Evolutionary conservation across 2,888 invertebrate species (phyloP), one percentile per base, ranked within the genome.

Genomic region (Scrobipalpa costella): DNA sequence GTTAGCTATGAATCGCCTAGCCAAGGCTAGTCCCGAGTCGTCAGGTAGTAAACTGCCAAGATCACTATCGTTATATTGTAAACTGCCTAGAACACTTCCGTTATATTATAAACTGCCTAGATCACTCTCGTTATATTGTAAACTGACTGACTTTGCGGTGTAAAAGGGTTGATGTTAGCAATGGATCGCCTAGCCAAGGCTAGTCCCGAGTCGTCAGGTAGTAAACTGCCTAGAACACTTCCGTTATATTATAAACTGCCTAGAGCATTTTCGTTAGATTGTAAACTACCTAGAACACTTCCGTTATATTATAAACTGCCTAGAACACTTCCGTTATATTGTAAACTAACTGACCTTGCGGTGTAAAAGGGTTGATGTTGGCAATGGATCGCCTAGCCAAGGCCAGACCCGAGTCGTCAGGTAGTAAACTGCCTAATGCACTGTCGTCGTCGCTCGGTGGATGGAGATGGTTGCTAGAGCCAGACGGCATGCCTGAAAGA

Each of bases 331-430:
- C n/a, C n/a, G n/a, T n/a, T n/a, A n/a, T n/a, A n/a, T n/a, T n/a
- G n/a, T n/a, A 5, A 27, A 13, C 2, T 15, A 1, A 67, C 78
- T 78, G 63, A 94, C 95, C 95, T 74, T 94, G 95, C 5, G 96
- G 96, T 5, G 96, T 96, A 74, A 97, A 97, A 0, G 97, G 97
- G 86, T 97, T 97, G 55, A 97, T 94, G 85, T 97, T 97, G 34
- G 95, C 96, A 0, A 92, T 77, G 0, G 94, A 93, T 65, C 92
- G 90, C 5, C 73, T 71, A 66, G 62, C 27, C 27, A 27, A 64
- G n/a, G 50, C 19, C 6, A 67, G 60, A 0, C 78, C 61, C 0
- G 81, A 79, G 50, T 86, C 84, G 67, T 88, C 85, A 0, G 92
- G 85, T 0, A 85, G 86, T 0, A 89, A 71, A 64, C 88, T 88